Percentiles rank a stretch among this genome's conserved stretches.
phyloP scores from a whole-genome alignment of 2,113 vertebrate species.

The Bujurquina vittata region DNA sequence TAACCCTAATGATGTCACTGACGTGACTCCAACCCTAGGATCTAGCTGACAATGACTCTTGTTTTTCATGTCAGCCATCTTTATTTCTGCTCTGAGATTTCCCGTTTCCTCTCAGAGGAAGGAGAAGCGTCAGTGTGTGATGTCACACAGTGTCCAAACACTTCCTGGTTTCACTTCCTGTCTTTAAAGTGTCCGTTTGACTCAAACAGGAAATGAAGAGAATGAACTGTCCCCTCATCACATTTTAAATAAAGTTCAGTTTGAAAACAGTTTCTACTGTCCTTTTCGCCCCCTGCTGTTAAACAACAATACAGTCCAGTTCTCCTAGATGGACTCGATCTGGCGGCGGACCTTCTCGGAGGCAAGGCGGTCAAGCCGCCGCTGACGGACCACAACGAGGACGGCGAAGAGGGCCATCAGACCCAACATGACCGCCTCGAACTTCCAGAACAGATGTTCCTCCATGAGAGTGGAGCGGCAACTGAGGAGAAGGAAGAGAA shows the following conservation, averaged over 20 bases:
- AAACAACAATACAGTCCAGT: background rate
- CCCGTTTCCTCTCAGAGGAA: background rate
- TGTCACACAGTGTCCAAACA: background rate
- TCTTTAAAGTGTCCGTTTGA: background rate
- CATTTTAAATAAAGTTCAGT: conserved; percentile 2
- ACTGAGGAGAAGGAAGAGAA: conserved; percentile 20
- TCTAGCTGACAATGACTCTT: no score
- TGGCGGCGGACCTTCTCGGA: conserved; percentile 73
- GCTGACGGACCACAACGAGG: conserved; percentile 65
- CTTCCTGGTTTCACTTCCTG: background rate
- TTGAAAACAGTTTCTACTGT: conserved; percentile 4
- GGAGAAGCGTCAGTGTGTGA: background rate
- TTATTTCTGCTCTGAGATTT: background rate
- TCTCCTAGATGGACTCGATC: conserved; percentile 69
- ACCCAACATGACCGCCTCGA: conserved; percentile 64
- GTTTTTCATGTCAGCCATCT: background rate
- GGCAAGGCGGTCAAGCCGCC: conserved; percentile 64
- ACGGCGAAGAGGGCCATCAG: conserved; percentile 31
- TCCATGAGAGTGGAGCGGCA: conserved; percentile 69
- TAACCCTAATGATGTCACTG: background rate
- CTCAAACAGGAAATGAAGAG: background rate
- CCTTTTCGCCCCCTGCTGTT: background rate
- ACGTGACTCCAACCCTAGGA: background rate
- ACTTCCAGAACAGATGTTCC: conserved; percentile 74
- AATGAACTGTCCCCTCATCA: background rate